These are phyloP conservation scores for Terrapene triunguis DNA, from an alignment of 2,113 vertebrate species.

Conservation along the genomic window DNA sequence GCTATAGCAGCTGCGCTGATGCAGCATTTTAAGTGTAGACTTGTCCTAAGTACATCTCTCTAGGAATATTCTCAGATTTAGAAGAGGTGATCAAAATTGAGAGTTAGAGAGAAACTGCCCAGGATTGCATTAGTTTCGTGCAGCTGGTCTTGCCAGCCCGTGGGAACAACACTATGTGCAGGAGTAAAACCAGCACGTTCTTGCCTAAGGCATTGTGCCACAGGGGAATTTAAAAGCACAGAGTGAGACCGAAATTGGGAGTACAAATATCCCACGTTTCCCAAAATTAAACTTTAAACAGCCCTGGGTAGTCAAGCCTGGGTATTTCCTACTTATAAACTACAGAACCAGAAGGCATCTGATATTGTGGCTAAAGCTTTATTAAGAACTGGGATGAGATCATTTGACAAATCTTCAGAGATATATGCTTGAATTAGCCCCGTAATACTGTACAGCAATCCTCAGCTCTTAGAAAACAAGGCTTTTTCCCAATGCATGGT, in stretches of 20 bases:
- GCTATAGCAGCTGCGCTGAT: too few species aligned
- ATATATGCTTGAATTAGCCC: neutral
- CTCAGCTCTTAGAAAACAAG: neutral
- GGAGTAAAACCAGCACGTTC: neutral
- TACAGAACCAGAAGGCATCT: neutral
- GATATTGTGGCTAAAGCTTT: neutral
- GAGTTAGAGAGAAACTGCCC: neutral
- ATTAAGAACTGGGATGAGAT: neutral
- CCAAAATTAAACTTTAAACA: neutral
- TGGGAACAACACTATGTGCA: neutral
- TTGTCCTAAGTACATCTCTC: neutral
- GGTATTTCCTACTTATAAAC: neutral
- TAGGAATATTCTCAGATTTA: neutral
- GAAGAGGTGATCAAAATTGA: neutral
- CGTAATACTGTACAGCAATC: neutral
- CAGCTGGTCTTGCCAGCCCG: neutral
- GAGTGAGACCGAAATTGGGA: neutral
- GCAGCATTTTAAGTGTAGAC: too few species aligned
- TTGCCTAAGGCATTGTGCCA: neutral
- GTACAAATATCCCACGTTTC: neutral
- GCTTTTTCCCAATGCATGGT: neutral
- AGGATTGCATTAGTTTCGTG: neutral
- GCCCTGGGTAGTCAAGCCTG: neutral
- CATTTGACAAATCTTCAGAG: neutral
- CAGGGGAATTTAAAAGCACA: neutral